Evolutionary conservation across 2,888 invertebrate genomes (phyloP).

Genomic region (Sinopyrophorus schimmeli): DNA sequence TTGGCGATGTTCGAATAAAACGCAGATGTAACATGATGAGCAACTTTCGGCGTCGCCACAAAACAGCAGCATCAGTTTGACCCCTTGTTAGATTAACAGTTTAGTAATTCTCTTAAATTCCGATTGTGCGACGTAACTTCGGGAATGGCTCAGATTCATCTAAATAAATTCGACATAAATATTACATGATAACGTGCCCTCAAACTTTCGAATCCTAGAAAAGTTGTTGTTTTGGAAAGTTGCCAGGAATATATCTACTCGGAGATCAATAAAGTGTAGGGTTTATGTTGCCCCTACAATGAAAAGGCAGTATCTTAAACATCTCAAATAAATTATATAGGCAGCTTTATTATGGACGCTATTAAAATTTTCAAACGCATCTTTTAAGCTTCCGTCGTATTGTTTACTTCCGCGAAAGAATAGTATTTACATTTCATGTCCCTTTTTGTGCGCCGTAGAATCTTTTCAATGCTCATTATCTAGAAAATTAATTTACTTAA

Average conservation of each 20-base stretch:
- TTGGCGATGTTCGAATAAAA: conserved; percentile 16
- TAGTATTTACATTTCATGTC: too few species aligned
- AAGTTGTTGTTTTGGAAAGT: conserved; percentile 27
- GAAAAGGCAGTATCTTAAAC: conserved; percentile 23
- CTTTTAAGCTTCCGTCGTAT: conserved; percentile 1
- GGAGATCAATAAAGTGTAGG: conserved; percentile 24
- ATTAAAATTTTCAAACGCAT: conserved; percentile 8
- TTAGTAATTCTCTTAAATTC: conserved; percentile 21
- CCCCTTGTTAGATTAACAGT: conserved; percentile 14
- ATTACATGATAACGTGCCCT: conserved; percentile 25
- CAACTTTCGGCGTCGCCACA: conserved; percentile 13
- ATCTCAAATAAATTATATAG: conserved; percentile 8
- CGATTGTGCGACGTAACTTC: conserved; percentile 20
- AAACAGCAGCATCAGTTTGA: conserved; percentile 6
- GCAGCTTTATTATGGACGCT: conserved; percentile 5
- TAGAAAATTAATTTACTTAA: too few species aligned
- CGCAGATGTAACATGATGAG: conserved; percentile 22
- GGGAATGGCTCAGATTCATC: conserved; percentile 17
- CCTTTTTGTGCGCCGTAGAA: too few species aligned
- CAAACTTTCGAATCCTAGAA: conserved; percentile 26
- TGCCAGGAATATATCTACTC: conserved; percentile 26
- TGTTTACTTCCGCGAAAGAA: too few species aligned
- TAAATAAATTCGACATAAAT: conserved; percentile 29
- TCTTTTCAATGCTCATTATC: too few species aligned
- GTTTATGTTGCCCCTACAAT: conserved; percentile 18